Base-by-base conservation (phyloP, 2,797 vertebrate species). In the Girardinus metallicus region DNA sequence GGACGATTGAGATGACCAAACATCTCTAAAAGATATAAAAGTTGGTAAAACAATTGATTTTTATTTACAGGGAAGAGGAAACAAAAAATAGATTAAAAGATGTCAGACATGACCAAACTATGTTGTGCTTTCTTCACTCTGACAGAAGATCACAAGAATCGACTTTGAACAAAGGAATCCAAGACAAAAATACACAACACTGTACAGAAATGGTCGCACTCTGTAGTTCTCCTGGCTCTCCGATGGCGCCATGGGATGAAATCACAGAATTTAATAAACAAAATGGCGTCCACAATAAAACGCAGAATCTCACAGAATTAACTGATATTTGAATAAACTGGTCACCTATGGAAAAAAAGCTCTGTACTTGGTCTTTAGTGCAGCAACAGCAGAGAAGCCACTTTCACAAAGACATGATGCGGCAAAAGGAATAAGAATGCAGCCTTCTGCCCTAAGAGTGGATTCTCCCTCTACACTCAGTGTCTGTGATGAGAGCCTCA, bases 121-220 rank as follows among this genome's bases (percentile, higher is more conserved):
- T 31, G n/a, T n/a, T 57, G 12, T 57, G n/a, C 12, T 29, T n/a
- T 15, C 11, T 57, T 29, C 29, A 18, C 15, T 62, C 31, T 2
- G 13, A 34, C 29, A 62, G 29, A 62, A 62, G 9, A 62, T 34
- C 29, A 62, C 31, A 36, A 36, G 6, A 64, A 8, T 34, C 55
- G n/a, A 57, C n/a, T 29, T 29, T 64, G 29, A 60, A 31, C n/a
- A 60, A 31, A 31, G 57, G 3, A 60, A 5, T 13, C 29, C 4
- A 64, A 21, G 15, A 6, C 2, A 51, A 64, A 64, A 60, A 64
- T 62, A 5, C 31, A 15, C 57, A 62, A 62, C 29, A 15, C 2
- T 2, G 4, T 29, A 15, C 31, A 18, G 29, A 34, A 36, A 18
- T 1, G 1, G 31, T 18, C 0, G n/a, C 9, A 0, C 15, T 34